phyloP scores from a whole-genome alignment of 2,113 vertebrate species.

The Sander lucioperca region DNA sequence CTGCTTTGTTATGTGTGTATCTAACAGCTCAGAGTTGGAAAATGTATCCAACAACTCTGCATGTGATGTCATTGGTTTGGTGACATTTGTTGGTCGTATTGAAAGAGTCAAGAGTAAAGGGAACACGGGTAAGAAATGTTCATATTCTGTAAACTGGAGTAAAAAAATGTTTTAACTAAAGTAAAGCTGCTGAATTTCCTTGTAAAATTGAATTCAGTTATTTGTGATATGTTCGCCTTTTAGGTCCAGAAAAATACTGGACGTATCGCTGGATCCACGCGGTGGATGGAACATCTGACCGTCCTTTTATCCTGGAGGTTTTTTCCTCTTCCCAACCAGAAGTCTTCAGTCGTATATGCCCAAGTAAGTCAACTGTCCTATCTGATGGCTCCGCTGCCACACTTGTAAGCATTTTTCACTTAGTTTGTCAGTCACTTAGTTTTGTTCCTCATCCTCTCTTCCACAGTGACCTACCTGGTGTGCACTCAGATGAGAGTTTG shows the following conservation, averaged over 20 bases:
- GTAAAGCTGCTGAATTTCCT: not conserved
- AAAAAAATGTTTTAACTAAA: not conserved
- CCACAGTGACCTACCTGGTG: conserved; percentile 87
- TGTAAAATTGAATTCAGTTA: not conserved
- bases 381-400: not conserved
- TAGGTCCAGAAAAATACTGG: conserved; percentile 92
- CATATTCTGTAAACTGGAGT: not conserved
- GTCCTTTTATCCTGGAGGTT: conserved; percentile 91
- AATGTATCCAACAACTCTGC: conserved; percentile 80
- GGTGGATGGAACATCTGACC: conserved; percentile 88
- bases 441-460: not conserved
- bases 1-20: not conserved
- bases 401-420: not conserved
- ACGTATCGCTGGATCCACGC: conserved; percentile 92
- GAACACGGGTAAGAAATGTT: conserved; percentile 69
- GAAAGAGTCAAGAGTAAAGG: conserved; percentile 89
- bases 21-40: conserved; percentile 88
- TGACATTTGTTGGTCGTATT: conserved; percentile 91
- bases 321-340: conserved; percentile 94
- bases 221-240: not conserved
- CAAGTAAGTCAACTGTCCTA: conserved; percentile 82
- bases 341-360: conserved; percentile 90
- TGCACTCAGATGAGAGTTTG: conserved; percentile 95
- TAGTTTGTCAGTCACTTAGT: not conserved
- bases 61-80: conserved; percentile 92